Base-by-base conservation (phyloP, 2,113 vertebrate species). In the Leptobrachium leishanense region DNA sequence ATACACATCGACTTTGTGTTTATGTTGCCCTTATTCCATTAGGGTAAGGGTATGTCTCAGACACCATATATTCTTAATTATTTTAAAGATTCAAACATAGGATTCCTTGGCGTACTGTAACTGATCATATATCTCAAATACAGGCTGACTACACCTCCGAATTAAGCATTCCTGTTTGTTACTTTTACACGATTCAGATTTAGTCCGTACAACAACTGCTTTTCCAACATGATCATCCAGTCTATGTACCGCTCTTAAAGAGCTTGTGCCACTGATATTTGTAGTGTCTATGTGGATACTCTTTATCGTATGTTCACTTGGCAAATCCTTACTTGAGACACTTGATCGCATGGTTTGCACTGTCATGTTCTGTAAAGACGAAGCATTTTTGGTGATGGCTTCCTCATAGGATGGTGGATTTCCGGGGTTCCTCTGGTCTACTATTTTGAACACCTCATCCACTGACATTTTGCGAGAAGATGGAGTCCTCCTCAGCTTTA, bases 31-130 rank as follows among this genome's bases (percentile, higher is more conserved):
- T 50, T 50, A 50, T 50, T 5, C 4, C 8, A 4, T 50, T 50
- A 50, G 4, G 46, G 8, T 8, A 50, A 50, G 4, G 46, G 0
- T 5, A 4, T 50, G 8, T 50, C 46, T 50, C 20, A 31, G 20
- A 31, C 20, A 31, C 20, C 20, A 31, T 31, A 31, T 31, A 31
- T 31, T 31, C 20, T 31, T 31, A 31, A 31, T 31, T 31, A 31
- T 31, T 31, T 31, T 31, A 31, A 31, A 31, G 20, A 3, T 2
- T 67, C 91, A 99, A 82, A 99, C 94, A 0, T 97, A 98, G 46
- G 98, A 98, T 87, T 99, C 98, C 87, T 95, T 98, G 9, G 93
- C 92, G 10, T 91, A 91, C 0, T 89, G 92, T 68, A 95, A 86
- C 3, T 95, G 88, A 41, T 90, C 88, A 67, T 76, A 80, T 2